Conservation (phyloP, 2,113 vertebrate species). For the Trichomycterus rosablanca region DNA sequence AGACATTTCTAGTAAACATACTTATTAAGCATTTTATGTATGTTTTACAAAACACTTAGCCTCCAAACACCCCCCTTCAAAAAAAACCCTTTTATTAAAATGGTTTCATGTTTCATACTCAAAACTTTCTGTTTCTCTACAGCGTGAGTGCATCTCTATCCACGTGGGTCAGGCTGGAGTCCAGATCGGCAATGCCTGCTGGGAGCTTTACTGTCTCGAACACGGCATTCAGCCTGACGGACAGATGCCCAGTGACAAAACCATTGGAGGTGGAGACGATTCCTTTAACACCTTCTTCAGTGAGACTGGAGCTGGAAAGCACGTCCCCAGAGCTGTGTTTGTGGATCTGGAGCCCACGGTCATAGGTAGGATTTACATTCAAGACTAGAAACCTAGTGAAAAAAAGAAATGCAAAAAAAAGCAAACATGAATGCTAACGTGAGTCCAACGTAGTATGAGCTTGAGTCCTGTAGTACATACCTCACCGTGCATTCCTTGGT, state of each 20-base stretch:
- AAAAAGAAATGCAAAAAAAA: too few relatives aligned
- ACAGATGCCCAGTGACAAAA: slow-evolving; percentile 67
- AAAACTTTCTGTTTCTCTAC: background rate
- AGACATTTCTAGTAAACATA: too few relatives aligned
- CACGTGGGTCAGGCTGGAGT: slow-evolving; percentile 69
- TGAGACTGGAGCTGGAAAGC: slow-evolving; percentile 67
- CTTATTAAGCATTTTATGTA: too few relatives aligned
- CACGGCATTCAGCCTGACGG: slow-evolving; percentile 67
- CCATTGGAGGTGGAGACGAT: slow-evolving; percentile 64
- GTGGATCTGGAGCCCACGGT: slow-evolving; percentile 69
- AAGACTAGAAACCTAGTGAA: too few relatives aligned
- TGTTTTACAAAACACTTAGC: too few relatives aligned
- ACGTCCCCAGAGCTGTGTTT: slow-evolving; percentile 70
- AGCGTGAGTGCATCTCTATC: slow-evolving; percentile 69
- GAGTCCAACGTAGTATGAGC: too few relatives aligned
- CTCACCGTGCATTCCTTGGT: too few relatives aligned
- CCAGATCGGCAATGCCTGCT: slow-evolving; percentile 69
- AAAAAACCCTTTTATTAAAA: too few relatives aligned
- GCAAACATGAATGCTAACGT: too few relatives aligned
- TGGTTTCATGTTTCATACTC: too few relatives aligned
- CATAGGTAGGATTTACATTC: slow-evolving; percentile 53
- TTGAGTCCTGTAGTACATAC: too few relatives aligned
- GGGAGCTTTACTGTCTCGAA: slow-evolving; percentile 67
- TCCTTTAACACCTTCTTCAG: slow-evolving; percentile 69
- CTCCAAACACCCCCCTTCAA: too few relatives aligned